phyloP scores from a whole-genome alignment of 1,140 invertebrate species.

The Tetranychus urticae region DNA sequence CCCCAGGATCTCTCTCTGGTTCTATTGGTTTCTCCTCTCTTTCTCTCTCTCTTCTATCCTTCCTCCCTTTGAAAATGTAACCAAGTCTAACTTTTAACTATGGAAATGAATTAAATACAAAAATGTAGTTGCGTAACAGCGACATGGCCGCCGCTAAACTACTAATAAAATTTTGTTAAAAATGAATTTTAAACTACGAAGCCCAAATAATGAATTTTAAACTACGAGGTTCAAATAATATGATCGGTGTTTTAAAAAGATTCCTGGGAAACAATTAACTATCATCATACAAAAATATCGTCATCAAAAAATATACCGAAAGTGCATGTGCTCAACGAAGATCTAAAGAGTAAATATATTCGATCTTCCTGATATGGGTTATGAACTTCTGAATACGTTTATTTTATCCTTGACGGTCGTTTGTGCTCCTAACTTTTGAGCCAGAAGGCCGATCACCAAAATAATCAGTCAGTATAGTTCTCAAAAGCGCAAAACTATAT shows the following conservation, averaged over 20 bases:
- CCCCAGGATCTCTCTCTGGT: no score
- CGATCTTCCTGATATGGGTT: constrained; percentile 41
- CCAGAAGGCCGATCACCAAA: constrained; percentile 18
- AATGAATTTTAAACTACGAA: constrained; percentile 60
- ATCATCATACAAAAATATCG: no score
- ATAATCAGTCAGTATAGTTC: constrained; percentile 21
- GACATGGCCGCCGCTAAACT: no score
- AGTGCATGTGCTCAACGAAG: constrained; percentile 4
- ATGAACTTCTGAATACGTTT: constrained; percentile 28
- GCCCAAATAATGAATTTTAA: constrained; percentile 55
- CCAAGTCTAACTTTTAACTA: no score
- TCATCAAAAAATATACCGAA: constrained; percentile 10
- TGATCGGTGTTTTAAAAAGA: constrained; percentile 18
- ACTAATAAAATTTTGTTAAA: constrained; percentile 65
- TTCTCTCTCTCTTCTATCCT: no score
- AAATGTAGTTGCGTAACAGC: no score
- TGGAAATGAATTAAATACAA: no score
- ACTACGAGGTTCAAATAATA: no score
- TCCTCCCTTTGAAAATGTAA: no score
- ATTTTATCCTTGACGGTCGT: not conserved
- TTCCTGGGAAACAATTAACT: constrained; percentile 6
- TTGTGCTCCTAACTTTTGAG: not conserved
- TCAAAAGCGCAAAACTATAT: no score
- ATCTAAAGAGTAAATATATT: constrained; percentile 9
- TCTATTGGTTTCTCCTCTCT: no score